Evolutionary conservation across 2,113 vertebrate species (phyloP), one percentile per base, ranked within the genome.

Genomic region (Helogale parvula): DNA sequence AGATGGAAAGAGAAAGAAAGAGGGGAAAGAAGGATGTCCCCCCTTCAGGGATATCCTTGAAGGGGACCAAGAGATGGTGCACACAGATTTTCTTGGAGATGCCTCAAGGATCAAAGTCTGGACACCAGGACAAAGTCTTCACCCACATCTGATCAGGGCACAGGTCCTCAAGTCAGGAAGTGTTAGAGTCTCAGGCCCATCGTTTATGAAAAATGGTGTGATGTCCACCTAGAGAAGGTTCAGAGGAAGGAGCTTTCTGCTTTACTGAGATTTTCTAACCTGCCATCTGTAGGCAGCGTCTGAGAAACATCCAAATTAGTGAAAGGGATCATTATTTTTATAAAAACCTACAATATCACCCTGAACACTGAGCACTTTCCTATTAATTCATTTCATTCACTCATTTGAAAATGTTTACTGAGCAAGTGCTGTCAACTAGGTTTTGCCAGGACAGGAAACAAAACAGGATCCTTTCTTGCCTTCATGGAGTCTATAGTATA

Each of bases 51-150:
- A 57, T 1, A 80, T 47, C 47, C 5, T n/a, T 63, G 14, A 50
- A 45, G 5, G 5, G 9, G 8, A 17, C 25, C 11, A 23, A 2
- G 17, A 33, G 29, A 25, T 0, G 2, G 3, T 13, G 2, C 17
- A 29, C 15, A 21, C 3, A 19, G 0, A 47, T 8, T 14, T 69
- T 29, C 14, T 2, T n/a, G 29, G 25, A 52, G 16, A 9, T 12
- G 11, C 15, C 63, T 33, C 84, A 19, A 8, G 35, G 29, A 52
- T 3, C 17, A 45, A 60, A 29, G 1, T 14, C 15, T 13, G 2
- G n/a, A 66, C 15, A 7, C 8, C 8, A 52, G 17, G 9, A 4
- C 23, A 50, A 52, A 7, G 3, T 54, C 25, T 60, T 86, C 45
- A 5, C 1, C 4, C 2, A 0, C 1, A 27, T 21, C 52, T 88